Base-by-base conservation (phyloP, 2,888 invertebrate genomes). In the Linnaemya tessellans region DNA sequence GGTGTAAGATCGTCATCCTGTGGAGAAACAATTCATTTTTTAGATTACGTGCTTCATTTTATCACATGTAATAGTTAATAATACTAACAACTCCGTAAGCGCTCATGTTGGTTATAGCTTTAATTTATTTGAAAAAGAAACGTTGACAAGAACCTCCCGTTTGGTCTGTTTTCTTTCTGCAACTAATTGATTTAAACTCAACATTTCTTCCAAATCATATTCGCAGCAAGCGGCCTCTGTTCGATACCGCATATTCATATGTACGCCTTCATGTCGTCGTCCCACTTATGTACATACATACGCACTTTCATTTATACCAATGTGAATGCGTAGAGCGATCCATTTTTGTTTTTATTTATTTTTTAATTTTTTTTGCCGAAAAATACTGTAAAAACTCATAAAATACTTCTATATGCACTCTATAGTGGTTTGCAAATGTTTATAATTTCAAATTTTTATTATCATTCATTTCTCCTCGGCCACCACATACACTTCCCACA, bases 1-100 rank as follows among this genome's bases (percentile, higher is more conserved):
- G 97, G 95, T 85, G 97, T 97, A 91, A 97, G 95, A 94, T 97
- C 97, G 93, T 97, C 96, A 91, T 95, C 96, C 97, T 97, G 46
- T 46, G 38, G 22, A n/a, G 8, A 18, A 54, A 43, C 0, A 20
- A 65, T 65, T 30, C n/a, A 4, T 7, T 43, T 58, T 10, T 25
- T 13, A 30, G 25, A 43, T 71, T 20, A 71, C n/a, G n/a, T n/a
- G n/a, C 0, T 54, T 68, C 0, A 62, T 1, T 38, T 60, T 73
- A 3, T 30, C 2, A 11, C 15, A 20, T 11, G 15, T n/a, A 13
- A 30, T 11, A 1, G 2, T 11, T 22, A 58, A 58, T 30, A 35
- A 3, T 20, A 86, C 87, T 87, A 64, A 88, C 87, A 71, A 86
- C 79, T 67, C 79, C 62, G 25, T 71, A 87, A 80, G 71, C 81